A percentile compares a stretch with the other conserved stretches of the same genome.
phyloP scores from a whole-genome alignment of 2,797 vertebrate genomes.

The Nyctalus aviator region DNA sequence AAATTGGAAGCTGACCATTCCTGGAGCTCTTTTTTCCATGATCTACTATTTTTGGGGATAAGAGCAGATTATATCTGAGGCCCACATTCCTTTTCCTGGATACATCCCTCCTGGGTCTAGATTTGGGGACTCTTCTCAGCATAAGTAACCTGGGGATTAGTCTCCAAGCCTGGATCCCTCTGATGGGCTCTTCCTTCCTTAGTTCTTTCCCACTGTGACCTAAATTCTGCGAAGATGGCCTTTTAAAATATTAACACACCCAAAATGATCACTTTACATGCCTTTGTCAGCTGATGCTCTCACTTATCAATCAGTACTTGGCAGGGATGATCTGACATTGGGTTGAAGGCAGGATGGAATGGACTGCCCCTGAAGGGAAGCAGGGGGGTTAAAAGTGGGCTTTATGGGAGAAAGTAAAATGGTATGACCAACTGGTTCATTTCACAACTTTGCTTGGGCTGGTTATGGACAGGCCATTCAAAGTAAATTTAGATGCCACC shows the following conservation, averaged over 20 bases:
- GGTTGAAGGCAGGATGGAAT: neutral
- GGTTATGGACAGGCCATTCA: neutral
- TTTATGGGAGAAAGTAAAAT: neutral
- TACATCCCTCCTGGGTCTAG: neutral
- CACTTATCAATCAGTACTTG: neutral
- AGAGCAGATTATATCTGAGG: neutral
- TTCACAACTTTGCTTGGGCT: neutral
- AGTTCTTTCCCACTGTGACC: neutral
- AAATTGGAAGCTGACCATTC: neutral
- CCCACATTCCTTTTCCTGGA: neutral
- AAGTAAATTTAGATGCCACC: neutral
- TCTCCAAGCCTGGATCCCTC: neutral
- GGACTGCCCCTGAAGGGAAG: neutral
- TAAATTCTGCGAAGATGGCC: neutral
- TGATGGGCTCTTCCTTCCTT: neutral
- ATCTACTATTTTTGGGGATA: too few species aligned
- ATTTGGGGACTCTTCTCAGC: neutral
- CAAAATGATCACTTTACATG: neutral
- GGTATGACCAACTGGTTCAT: neutral
- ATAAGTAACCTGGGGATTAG: neutral
- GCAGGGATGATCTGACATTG: neutral
- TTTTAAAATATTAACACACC: neutral
- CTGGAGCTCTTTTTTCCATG: neutral
- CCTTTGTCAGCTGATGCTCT: neutral
- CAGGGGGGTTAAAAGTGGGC: neutral